Conservation (phyloP, 1,140 invertebrate genomes). For the Capitella teleta region DNA sequence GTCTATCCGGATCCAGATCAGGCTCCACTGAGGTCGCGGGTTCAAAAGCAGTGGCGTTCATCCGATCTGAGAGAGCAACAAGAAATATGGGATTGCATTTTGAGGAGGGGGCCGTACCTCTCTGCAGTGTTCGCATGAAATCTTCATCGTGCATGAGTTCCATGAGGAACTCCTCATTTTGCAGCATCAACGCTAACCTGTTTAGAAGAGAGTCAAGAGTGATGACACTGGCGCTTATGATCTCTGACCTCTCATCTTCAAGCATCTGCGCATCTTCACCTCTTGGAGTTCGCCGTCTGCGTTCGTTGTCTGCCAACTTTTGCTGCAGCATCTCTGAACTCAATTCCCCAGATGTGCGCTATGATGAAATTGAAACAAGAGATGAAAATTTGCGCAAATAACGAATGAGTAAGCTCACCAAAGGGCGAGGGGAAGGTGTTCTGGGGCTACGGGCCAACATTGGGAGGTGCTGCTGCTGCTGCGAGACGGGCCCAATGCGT, state of each 20-base stretch:
- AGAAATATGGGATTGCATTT: too few relatives aligned
- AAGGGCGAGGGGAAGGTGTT: neutral
- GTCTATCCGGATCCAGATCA: conserved; percentile 2
- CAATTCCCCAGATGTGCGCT: neutral
- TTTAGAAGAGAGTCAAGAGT: too few relatives aligned
- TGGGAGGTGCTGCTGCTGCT: neutral
- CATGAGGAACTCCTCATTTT: conserved; percentile 86
- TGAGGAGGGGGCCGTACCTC: conserved; percentile 26
- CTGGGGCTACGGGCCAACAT: neutral
- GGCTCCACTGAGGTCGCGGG: conserved; percentile 6
- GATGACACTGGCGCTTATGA: too few relatives aligned
- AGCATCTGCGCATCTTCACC: conserved; percentile 48
- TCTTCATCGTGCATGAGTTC: conserved; percentile 78
- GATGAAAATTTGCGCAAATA: neutral
- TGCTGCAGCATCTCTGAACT: conserved; percentile 37
- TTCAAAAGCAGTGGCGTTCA: conserved; percentile 20
- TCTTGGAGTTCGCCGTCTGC: conserved; percentile 27
- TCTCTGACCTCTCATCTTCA: conserved; percentile 37
- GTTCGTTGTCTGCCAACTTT: conserved; percentile 43
- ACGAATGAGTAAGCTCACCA: neutral
- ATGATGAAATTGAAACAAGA: neutral
- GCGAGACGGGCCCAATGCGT: conserved; percentile 40
- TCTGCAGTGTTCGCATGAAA: conserved; percentile 72
- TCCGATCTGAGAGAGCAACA: too few relatives aligned
- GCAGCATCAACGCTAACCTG: conserved; percentile 75